Conservation (phyloP, 2,888 invertebrate genomes). For the Luperina testacea region DNA sequence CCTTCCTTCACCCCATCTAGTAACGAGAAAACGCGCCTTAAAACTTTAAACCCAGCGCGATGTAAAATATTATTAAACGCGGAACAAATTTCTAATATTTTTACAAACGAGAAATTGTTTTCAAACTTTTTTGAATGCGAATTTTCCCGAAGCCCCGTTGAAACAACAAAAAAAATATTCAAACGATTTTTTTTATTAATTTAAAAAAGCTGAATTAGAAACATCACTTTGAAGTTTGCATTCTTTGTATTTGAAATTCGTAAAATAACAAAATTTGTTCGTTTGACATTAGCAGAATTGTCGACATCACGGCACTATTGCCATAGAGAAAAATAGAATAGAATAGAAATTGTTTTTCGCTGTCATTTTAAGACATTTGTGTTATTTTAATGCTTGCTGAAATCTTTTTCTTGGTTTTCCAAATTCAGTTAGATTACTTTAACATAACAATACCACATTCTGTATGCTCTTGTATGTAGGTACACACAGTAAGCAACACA, state of each 20-base stretch:
- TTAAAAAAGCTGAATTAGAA: constrained; percentile 63
- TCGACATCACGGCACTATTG: too few species aligned
- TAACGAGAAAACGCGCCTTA: constrained; percentile 88
- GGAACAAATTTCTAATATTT: constrained; percentile 83
- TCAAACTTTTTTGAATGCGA: constrained; percentile 73
- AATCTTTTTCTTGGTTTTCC: background rate
- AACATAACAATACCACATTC: background rate
- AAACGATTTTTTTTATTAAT: constrained; percentile 58
- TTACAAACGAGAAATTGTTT: constrained; percentile 82
- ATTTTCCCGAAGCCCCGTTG: constrained; percentile 64
- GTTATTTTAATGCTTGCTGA: constrained; percentile 24
- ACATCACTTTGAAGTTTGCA: constrained; percentile 58
- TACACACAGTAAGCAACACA: background rate
- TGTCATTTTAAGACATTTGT: constrained; percentile 13
- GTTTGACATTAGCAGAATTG: too few species aligned
- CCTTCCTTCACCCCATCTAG: constrained; percentile 69
- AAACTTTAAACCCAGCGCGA: constrained; percentile 84
- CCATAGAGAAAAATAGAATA: too few species aligned
- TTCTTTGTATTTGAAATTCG: constrained; percentile 38
- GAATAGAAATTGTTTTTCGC: background rate
- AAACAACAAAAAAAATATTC: constrained; percentile 48
- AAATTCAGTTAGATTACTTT: background rate
- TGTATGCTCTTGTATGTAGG: background rate
- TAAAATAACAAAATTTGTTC: constrained; percentile 28
- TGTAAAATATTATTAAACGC: constrained; percentile 84